Evolutionary conservation across 2,797 vertebrate species (phyloP), one percentile per base, ranked within the genome.

Genomic region (Xenopus petersii): DNA sequence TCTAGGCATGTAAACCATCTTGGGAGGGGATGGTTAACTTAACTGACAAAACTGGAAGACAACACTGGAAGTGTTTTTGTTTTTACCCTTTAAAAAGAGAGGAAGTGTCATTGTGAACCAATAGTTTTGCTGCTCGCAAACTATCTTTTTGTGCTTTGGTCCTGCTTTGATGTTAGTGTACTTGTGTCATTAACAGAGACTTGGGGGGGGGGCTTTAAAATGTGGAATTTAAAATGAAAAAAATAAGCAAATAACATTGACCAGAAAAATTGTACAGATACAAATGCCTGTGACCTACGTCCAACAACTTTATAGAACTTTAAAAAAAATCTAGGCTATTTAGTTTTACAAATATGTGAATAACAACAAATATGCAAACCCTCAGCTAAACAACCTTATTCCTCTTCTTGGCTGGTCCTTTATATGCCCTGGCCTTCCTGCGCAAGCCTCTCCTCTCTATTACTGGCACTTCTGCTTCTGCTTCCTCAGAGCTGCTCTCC

Each of bases 351-450:
- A 88, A 85, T 79, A 79, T 17, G 77, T 74, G 30, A 75, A 69
- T 79, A 82, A 36, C 75, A 66, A 80, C 16, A 60, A 51, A 5
- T 77, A 72, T 67, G 61, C 17, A 63, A 36, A 70, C n/a, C 24
- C 11, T 42, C 51, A 15, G 51, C 88, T 84, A 90, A 75, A 73
- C 81, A 55, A 82, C 82, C 89, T 94, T 85, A 89, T 89, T 82
- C 87, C 82, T 93, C 84, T 93, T 92, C 87, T 94, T 95, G 49
- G 87, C 80, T 70, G 88, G 90, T 61, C 90, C 87, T 89, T 92
- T 92, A 72, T 88, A 86, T 15, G 83, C 87, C 83, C 92, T 93
- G 75, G 86, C 84, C 85, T 94, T 94, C 80, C 90, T 90, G 76
- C 93, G 82, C 81, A 93, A 82, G 77, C 83, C 93, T 80, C 91